Percentiles rank a stretch among this genome's conserved stretches.
Conservation (phyloP, 1,140 invertebrate genomes). For the Phthorimaea operculella region DNA sequence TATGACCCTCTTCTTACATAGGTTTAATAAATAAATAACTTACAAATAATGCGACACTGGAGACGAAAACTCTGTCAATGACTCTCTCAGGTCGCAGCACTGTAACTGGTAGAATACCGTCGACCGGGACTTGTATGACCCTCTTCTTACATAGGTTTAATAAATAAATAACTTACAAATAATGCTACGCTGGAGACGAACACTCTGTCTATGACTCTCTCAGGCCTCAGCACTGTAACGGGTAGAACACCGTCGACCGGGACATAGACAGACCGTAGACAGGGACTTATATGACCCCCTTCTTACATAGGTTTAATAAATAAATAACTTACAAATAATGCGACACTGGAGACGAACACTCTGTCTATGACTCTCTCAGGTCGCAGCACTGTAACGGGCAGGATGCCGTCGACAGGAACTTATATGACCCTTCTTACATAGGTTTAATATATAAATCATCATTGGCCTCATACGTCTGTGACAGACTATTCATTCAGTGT, state of each 20-base stretch:
- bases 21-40: too few species aligned
- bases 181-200: constrained; percentile 83
- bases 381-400: constrained; percentile 73
- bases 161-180: constrained; percentile 80
- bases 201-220: constrained; percentile 76
- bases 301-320: too few species aligned
- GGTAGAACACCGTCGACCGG: constrained; percentile 45
- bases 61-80: constrained; percentile 82
- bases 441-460: too few species aligned
- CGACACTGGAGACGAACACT: constrained; percentile 82
- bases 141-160: too few species aligned
- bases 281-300: too few species aligned
- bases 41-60: constrained; percentile 81
- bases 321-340: constrained; percentile 79
- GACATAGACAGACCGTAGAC: constrained; percentile 29
- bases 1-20: neutral
- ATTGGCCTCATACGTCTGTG: too few species aligned
- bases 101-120: constrained; percentile 65
- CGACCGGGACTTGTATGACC: neutral
- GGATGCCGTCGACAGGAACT: constrained; percentile 26
- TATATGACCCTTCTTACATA: neutral
- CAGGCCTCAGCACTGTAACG: constrained; percentile 73
- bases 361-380: constrained; percentile 76
- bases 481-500: too few species aligned
- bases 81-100: constrained; percentile 74